Conservation (phyloP, 2,113 vertebrate genomes). For the Clarias gariepinus region DNA sequence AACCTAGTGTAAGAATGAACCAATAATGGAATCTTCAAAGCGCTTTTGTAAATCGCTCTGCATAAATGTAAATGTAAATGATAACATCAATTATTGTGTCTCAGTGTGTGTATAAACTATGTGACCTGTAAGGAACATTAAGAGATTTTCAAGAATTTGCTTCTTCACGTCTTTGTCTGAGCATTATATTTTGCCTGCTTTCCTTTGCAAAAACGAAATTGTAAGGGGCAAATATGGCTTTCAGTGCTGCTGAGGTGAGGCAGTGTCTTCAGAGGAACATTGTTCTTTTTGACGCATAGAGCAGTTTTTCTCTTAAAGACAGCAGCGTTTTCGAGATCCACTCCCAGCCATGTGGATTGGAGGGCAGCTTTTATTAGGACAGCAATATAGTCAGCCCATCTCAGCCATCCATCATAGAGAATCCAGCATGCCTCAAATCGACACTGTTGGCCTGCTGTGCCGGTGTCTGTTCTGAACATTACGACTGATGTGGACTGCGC, state of each 20-base stretch:
- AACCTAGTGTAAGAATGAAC: too few relatives aligned
- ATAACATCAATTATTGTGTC: not conserved
- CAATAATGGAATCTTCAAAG: too few relatives aligned
- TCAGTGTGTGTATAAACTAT: not conserved
- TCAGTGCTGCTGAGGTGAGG: slow-evolving; percentile 54
- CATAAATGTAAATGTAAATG: not conserved
- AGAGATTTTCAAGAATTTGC: not conserved
- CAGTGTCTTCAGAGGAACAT: slow-evolving; percentile 60
- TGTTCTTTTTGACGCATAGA: slow-evolving; percentile 74
- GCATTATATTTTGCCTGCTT: slow-evolving; percentile 43
- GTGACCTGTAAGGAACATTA: not conserved
- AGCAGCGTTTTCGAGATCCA: slow-evolving; percentile 53
- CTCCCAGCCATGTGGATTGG: slow-evolving; percentile 61
- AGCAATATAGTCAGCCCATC: slow-evolving; percentile 72
- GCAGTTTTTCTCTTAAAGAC: slow-evolving; percentile 69
- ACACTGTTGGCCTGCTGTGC: slow-evolving; percentile 26
- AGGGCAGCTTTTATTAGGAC: slow-evolving; percentile 71
- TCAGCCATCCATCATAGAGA: slow-evolving; percentile 70
- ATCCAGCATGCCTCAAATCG: slow-evolving; percentile 6
- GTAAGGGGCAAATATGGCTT: slow-evolving; percentile 60
- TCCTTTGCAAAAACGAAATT: slow-evolving; percentile 41
- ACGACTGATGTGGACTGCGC: not conserved
- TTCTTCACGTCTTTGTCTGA: not conserved
- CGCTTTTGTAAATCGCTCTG: too few relatives aligned
- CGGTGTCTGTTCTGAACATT: not conserved